A percentile compares a stretch with the other conserved stretches of the same genome.
phyloP scores from a whole-genome alignment of 2,797 vertebrate genomes.

The Luscinia megarhynchos region DNA sequence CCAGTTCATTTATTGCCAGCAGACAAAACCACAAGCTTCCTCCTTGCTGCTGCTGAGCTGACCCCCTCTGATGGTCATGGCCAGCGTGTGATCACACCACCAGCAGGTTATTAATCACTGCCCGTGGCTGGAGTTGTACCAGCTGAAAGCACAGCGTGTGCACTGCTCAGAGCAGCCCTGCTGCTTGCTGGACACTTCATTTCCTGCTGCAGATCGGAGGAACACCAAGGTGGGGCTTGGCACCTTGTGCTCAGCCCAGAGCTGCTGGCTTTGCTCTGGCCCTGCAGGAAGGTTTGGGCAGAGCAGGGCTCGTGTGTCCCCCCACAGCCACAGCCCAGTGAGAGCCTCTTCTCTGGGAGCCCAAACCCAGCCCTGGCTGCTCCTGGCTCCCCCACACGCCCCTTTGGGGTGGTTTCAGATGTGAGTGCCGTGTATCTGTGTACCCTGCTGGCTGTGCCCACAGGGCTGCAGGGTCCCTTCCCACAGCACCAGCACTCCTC shows the following conservation, averaged over 20 bases:
- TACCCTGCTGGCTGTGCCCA: neutral
- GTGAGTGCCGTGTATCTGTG: neutral
- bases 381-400: neutral
- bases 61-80: too few species aligned
- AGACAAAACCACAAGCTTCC: neutral
- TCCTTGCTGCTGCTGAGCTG: neutral
- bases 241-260: neutral
- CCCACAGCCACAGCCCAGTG: neutral
- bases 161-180: neutral
- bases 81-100: neutral
- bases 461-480: neutral
- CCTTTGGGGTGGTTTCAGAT: neutral
- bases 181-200: neutral
- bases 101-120: slow-evolving; percentile 34
- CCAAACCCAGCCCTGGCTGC: neutral
- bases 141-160: neutral
- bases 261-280: neutral
- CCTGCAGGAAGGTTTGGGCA: neutral
- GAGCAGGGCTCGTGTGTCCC: neutral
- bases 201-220: neutral
- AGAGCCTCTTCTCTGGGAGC: neutral
- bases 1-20: slow-evolving; percentile 8
- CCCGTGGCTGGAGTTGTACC: neutral
- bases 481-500: neutral
- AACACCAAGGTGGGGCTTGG: neutral